Evolutionary conservation across 2,797 vertebrate genomes (phyloP), one percentile per base, ranked within the genome.

Genomic region (Poliocrania exsul): DNA sequence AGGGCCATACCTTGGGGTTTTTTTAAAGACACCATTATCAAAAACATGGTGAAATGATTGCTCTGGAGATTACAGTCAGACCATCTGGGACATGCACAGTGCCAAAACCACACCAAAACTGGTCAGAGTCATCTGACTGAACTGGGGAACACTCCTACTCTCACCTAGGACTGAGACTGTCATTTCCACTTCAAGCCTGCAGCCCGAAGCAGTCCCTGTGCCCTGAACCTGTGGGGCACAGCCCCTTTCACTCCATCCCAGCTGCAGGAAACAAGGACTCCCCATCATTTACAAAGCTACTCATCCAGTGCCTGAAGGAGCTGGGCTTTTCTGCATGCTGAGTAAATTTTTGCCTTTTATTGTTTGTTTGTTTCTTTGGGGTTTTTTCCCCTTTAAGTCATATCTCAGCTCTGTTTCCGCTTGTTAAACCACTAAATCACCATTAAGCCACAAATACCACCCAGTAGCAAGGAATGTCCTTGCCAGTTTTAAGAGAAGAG

Each of bases 91-190:
- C 23, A 46, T 0, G 6, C 26, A 74, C 5, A 47, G 14, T 23
- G 38, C 40, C 31, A 67, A 75, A 93, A 71, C 25, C 37, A 64
- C 29, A 58, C 11, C 31, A 53, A 26, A 78, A 57, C 33, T 17
- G 15, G 25, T 29, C 28, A 44, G 61, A n/a, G 14, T 16, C 21
- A 56, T n/a, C 24, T 77, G 42, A 28, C n/a, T 46, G 21, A 38
- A 37, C 0, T 0, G 1, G 12, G 33, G 5, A 67, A 61, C 47
- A 13, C 60, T 56, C 77, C 31, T 81, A 46, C 40, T 44, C 44
- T 58, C 51, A 26, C 40, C 16, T 29, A 72, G 60, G 50, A 23
- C 40, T 33, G 56, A 0, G 4, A 35, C 40, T 20, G 15, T 16
- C 61, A 44, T 44, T 64, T n/a, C 40, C 21, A 46, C 23, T 21